Evolutionary conservation across 2,888 invertebrate genomes (phyloP).

Genomic region (Epistrophe grossulariae): DNA sequence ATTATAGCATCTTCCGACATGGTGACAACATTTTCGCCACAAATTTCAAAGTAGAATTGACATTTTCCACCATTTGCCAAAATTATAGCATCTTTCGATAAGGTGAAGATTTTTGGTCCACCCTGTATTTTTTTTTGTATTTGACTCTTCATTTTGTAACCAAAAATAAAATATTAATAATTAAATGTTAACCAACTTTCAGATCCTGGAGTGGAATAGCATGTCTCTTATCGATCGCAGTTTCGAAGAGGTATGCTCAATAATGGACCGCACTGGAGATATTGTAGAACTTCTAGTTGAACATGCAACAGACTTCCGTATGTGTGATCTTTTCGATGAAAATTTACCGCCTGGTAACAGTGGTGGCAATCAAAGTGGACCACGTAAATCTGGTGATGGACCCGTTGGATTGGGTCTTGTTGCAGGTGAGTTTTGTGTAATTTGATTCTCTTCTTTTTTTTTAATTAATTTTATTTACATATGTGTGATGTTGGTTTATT

Average conservation of each 20-base stretch:
- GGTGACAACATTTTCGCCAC: too few species aligned
- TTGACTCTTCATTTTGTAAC: too few species aligned
- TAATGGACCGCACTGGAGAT: conserved; percentile 94
- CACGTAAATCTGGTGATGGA: conserved; percentile 83
- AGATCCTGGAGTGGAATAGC: conserved; percentile 96
- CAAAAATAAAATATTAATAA: neutral
- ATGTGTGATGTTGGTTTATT: conserved; percentile 11
- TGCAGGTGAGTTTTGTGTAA: conserved; percentile 81
- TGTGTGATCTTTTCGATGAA: conserved; percentile 89
- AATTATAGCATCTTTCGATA: too few species aligned
- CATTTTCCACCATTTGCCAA: too few species aligned
- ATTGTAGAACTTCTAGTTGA: conserved; percentile 94
- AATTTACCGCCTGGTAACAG: conserved; percentile 86
- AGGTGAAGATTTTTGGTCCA: too few species aligned
- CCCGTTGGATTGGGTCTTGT: conserved; percentile 83
- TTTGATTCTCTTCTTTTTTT: neutral
- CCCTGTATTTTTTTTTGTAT: too few species aligned
- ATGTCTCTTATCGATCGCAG: conserved; percentile 94
- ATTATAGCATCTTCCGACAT: too few species aligned
- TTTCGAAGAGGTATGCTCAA: conserved; percentile 96
- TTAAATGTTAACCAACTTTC: conserved; percentile 5
- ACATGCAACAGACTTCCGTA: conserved; percentile 90
- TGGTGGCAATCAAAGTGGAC: conserved; percentile 82
- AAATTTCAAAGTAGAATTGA: too few species aligned
- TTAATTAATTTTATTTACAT: conserved; percentile 19